Evolutionary conservation across 2,888 invertebrate species (phyloP).

Genomic region (Muschampia plurimacula): DNA sequence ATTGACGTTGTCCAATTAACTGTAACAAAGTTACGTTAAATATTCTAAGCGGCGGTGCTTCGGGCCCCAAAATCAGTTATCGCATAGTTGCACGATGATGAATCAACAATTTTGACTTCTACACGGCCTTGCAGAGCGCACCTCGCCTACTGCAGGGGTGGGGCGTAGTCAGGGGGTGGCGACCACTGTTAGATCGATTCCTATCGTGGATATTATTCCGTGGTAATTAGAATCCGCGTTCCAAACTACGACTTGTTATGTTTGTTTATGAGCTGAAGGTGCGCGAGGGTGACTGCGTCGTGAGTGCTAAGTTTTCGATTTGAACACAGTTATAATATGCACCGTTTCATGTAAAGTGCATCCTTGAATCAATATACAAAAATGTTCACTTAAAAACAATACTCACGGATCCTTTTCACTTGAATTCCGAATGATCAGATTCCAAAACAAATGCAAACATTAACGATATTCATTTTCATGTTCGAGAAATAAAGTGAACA

Average conservation of each 20-base stretch:
- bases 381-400: not conserved
- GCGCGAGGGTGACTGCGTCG: no score
- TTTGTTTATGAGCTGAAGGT: not conserved
- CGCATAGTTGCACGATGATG: constrained; percentile 52
- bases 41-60: constrained; percentile 35
- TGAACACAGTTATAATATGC: no score
- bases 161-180: constrained; percentile 53
- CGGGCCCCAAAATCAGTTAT: constrained; percentile 51
- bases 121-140: constrained; percentile 54
- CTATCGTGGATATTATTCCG: constrained; percentile 78
- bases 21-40: constrained; percentile 33
- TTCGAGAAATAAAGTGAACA: no score
- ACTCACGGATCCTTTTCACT: no score
- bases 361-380: constrained; percentile 2
- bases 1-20: constrained; percentile 21
- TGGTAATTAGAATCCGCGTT: constrained; percentile 80
- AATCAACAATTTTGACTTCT: constrained; percentile 60
- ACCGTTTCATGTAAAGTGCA: constrained; percentile 1
- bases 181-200: constrained; percentile 80
- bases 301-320: no score
- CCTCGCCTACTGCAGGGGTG: constrained; percentile 45
- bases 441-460: no score
- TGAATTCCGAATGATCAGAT: no score
- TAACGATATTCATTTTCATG: no score
- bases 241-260: constrained; percentile 49